These are phyloP conservation scores for Orussus abietinus DNA, from an alignment of 1,140 invertebrate species.

Conservation along the genomic window DNA sequence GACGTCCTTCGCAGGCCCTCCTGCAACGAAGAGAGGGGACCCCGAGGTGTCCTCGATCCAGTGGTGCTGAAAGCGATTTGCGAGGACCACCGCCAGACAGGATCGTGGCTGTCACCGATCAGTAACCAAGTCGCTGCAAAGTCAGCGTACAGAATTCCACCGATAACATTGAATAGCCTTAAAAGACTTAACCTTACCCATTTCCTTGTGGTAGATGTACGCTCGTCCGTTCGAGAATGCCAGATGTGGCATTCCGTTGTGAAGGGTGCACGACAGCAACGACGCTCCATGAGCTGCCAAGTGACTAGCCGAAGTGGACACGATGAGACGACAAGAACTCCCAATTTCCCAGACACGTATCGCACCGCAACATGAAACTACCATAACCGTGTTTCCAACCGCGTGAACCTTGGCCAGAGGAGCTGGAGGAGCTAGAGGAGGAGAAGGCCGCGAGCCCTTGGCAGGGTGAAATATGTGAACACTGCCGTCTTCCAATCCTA, in stretches of 20 bases:
- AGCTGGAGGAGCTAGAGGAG: constrained; percentile 62
- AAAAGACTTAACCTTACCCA: constrained; percentile 30
- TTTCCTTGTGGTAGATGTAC: constrained; percentile 50
- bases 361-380: constrained; percentile 47
- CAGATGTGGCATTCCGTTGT: constrained; percentile 49
- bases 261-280: constrained; percentile 40
- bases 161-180: no score
- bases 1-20: constrained; percentile 42
- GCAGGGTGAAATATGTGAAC: constrained; percentile 61
- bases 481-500: constrained; percentile 64
- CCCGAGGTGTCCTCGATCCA: constrained; percentile 33
- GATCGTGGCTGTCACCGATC: constrained; percentile 52
- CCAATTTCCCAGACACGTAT: constrained; percentile 51
- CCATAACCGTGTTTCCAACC: constrained; percentile 46
- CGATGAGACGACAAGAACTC: constrained; percentile 39
- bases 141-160: not conserved
- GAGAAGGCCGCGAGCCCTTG: constrained; percentile 58
- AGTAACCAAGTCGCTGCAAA: constrained; percentile 48
- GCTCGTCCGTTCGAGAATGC: constrained; percentile 48
- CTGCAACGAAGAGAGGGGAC: constrained; percentile 43
- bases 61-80: constrained; percentile 36
- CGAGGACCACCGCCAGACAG: constrained; percentile 50
- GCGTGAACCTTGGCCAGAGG: constrained; percentile 52
- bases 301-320: constrained; percentile 46
- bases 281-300: constrained; percentile 41